Evolutionary conservation across 2,888 invertebrate species (phyloP).

Genomic region (Netelia melanura): DNA sequence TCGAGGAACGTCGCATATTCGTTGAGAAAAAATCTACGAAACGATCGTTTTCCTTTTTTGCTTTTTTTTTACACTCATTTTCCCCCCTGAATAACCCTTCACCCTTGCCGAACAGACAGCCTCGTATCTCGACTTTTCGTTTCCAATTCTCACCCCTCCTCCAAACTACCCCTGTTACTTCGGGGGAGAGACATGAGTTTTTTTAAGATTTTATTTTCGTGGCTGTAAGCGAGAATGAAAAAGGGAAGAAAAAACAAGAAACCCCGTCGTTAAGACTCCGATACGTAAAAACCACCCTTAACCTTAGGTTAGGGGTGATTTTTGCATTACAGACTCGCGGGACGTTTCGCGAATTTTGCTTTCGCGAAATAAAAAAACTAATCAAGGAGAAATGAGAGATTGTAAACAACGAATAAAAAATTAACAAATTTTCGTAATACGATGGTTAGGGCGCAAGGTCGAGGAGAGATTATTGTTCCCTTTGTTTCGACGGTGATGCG

Average conservation of each 20-base stretch:
- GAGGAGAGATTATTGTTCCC: neutral
- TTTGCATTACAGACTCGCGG: too few relatives aligned
- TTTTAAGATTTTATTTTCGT: neutral
- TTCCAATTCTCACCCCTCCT: slow-evolving; percentile 16
- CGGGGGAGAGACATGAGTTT: neutral
- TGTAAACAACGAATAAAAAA: too few relatives aligned
- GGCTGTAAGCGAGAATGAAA: neutral
- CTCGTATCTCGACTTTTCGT: slow-evolving; percentile 2
- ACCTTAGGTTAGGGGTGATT: too few relatives aligned
- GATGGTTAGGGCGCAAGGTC: too few relatives aligned
- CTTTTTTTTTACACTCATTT: neutral
- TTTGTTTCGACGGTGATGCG: neutral
- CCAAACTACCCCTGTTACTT: neutral
- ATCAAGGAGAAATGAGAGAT: too few relatives aligned
- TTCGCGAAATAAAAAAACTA: too few relatives aligned
- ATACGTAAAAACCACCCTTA: too few relatives aligned
- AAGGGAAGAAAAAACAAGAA: neutral
- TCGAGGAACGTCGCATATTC: neutral
- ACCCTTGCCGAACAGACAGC: neutral
- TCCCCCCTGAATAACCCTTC: neutral
- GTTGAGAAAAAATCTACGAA: neutral
- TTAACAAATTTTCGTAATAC: neutral
- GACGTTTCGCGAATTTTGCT: too few relatives aligned
- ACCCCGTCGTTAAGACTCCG: too few relatives aligned
- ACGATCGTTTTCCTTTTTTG: neutral